Conservation (phyloP, 2,113 vertebrate species). For the Puffinus mauretanicus region DNA sequence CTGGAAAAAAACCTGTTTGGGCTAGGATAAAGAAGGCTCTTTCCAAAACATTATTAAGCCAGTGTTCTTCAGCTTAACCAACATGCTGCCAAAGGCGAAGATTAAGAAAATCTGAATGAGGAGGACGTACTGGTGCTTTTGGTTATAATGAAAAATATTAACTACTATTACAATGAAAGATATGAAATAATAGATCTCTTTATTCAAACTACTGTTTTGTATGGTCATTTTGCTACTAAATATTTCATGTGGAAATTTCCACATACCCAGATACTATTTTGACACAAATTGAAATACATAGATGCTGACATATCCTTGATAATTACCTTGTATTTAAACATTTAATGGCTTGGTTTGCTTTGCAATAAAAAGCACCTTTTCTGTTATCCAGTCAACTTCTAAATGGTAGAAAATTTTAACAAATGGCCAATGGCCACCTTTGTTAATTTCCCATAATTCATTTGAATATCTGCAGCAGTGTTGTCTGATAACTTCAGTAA, state of each 20-base stretch:
- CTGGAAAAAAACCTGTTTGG: neutral
- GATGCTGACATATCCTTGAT: neutral
- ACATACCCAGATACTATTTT: neutral
- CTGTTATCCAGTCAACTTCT: neutral
- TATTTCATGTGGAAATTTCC: neutral
- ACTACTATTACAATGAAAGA: neutral
- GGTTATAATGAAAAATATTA: neutral
- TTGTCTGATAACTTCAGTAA: neutral
- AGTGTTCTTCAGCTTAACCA: neutral
- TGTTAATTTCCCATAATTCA: neutral
- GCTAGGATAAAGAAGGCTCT: neutral
- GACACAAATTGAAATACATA: neutral
- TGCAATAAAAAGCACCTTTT: neutral
- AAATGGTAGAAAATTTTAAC: neutral
- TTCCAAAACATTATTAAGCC: neutral
- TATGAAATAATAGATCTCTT: neutral
- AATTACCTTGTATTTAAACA: neutral
- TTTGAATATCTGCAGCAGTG: neutral
- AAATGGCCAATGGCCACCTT: neutral
- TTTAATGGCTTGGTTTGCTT: neutral
- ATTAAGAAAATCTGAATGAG: neutral
- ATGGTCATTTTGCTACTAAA: neutral
- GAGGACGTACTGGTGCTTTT: neutral
- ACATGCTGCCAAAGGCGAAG: neutral
- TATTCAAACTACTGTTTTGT: neutral